A percentile compares a stretch with the other conserved stretches of the same genome.
Evolutionary conservation across 2,888 invertebrate species (phyloP).

Genomic region (Hedychridium roseum): DNA sequence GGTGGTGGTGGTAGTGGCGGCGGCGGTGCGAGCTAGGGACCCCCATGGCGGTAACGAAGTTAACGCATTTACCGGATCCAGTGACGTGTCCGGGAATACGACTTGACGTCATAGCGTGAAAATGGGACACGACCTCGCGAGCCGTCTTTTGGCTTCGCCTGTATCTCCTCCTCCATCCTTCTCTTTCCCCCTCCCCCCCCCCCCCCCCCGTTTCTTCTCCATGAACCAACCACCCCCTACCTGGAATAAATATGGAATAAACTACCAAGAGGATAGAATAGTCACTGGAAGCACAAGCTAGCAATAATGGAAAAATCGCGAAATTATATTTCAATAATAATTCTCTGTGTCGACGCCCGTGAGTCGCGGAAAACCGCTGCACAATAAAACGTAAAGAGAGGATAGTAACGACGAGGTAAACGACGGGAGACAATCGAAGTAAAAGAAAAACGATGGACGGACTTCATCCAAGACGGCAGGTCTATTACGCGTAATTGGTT

Average conservation of each 20-base stretch:
- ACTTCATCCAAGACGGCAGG: constrained; percentile 38
- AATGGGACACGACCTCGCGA: constrained; percentile 53
- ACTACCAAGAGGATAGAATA: too few relatives aligned
- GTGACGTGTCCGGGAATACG: constrained; percentile 46
- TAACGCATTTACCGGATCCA: constrained; percentile 41
- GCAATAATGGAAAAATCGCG: too few relatives aligned
- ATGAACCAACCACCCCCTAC: constrained; percentile 14
- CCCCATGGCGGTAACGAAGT: constrained; percentile 39
- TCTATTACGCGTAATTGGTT: constrained; percentile 50
- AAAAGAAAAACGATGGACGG: too few relatives aligned
- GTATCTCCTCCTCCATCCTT: constrained; percentile 22
- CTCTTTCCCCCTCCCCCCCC: neutral
- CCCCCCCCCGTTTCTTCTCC: constrained; percentile 6
- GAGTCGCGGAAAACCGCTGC: neutral
- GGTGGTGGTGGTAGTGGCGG: too few relatives aligned
- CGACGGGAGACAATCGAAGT: too few relatives aligned
- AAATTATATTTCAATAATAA: too few relatives aligned
- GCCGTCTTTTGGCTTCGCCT: constrained; percentile 26
- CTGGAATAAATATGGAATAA: too few relatives aligned
- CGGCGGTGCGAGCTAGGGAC: constrained; percentile 5
- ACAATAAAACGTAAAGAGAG: too few relatives aligned
- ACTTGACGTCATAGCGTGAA: constrained; percentile 48
- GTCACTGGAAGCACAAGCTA: too few relatives aligned
- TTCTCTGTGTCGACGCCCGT: too few relatives aligned
- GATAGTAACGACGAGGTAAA: too few relatives aligned